These are phyloP conservation scores for Tanytarsus gracilentus DNA, from an alignment of 2,888 invertebrate genomes.

Conservation along the genomic window DNA sequence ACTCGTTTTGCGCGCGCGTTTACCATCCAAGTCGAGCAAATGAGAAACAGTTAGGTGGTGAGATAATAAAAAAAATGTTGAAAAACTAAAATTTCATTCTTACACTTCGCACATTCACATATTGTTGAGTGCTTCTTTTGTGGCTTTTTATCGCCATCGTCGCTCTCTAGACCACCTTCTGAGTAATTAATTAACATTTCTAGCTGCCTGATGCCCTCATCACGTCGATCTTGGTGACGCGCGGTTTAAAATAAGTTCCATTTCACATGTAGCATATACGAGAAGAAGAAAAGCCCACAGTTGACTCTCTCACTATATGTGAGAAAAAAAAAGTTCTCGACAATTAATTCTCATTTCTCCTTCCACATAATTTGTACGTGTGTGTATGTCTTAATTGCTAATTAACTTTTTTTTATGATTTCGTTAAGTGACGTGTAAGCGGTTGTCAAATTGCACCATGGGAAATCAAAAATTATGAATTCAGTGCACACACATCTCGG, in stretches of 20 bases:
- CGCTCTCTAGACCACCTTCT: conserved; percentile 18
- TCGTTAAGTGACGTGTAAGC: neutral
- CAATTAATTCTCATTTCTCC: neutral
- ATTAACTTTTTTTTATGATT: conserved; percentile 1
- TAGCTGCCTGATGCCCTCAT: neutral
- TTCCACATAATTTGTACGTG: neutral
- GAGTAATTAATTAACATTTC: conserved; percentile 27
- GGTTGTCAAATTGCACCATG: neutral
- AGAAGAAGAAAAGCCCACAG: too few species aligned
- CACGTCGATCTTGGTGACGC: neutral
- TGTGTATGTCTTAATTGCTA: neutral
- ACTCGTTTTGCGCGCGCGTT: too few species aligned
- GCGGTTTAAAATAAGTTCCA: neutral
- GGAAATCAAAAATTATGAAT: conserved; percentile 6
- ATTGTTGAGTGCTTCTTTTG: neutral
- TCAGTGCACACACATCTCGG: neutral
- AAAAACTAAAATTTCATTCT: too few species aligned
- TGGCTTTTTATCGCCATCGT: neutral
- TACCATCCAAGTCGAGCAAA: too few species aligned
- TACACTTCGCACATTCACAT: too few species aligned
- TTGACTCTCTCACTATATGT: too few species aligned
- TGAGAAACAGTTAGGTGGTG: too few species aligned
- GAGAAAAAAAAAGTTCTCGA: too few species aligned
- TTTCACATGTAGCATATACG: neutral
- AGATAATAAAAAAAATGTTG: too few species aligned